Percentiles rank a stretch among this genome's conserved stretches.
phyloP scores from a whole-genome alignment of 2,797 vertebrate genomes.

The Aythya fuligula region DNA sequence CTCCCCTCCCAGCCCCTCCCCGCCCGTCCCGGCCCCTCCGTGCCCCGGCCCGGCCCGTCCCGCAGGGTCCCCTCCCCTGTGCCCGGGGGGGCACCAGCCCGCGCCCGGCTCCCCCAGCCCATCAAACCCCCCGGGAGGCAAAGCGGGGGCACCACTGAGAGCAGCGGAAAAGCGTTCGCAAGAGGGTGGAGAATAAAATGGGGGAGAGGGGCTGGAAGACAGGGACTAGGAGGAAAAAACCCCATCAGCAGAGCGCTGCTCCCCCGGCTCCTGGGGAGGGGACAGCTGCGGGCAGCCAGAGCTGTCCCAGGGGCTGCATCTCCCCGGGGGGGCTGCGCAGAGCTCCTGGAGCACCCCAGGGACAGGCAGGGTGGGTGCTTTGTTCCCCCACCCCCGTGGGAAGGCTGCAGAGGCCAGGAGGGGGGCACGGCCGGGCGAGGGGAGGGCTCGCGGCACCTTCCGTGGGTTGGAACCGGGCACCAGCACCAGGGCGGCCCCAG shows the following conservation, averaged over 20 bases:
- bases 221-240: background rate
- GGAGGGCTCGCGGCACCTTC: background rate
- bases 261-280: background rate
- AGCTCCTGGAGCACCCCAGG: background rate
- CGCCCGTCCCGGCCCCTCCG: no score
- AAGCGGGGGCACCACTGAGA: background rate
- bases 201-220: background rate
- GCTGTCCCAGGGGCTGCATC: background rate
- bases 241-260: background rate
- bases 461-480: background rate
- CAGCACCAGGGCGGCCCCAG: background rate
- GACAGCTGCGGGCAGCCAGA: no score
- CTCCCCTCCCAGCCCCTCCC: no score
- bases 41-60: no score
- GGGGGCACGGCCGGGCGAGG: fast-evolving
- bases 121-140: background rate
- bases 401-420: background rate
- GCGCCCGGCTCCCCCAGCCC: background rate
- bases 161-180: background rate
- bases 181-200: background rate
- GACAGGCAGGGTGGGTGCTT: fast-evolving
- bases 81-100: background rate
- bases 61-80: no score
- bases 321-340: background rate
- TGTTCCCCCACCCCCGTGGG: fast-evolving